Evolutionary conservation across 2,888 invertebrate genomes (phyloP).

Genomic region (Agrochola litura): DNA sequence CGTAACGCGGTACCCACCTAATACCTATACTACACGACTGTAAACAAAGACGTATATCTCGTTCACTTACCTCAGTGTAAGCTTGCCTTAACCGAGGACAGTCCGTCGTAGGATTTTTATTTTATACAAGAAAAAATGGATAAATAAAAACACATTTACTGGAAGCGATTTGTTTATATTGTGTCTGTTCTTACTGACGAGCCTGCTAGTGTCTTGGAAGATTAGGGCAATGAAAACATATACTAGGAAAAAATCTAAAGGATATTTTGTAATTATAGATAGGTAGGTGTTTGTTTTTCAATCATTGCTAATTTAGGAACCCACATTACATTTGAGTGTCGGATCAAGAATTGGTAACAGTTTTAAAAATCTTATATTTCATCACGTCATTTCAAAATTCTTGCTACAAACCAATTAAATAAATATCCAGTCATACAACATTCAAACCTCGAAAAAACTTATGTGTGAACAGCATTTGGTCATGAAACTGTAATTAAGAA

Average conservation of each 20-base stretch:
- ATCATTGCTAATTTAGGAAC: not conserved
- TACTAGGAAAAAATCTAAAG: conserved; percentile 77
- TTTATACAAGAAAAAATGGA: conserved; percentile 44
- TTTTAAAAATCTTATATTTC: not conserved
- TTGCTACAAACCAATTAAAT: conserved; percentile 31
- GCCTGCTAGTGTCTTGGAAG: conserved; percentile 73
- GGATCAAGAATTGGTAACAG: not conserved
- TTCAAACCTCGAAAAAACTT: conserved; percentile 14
- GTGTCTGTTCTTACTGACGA: conserved; percentile 53
- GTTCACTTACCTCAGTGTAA: conserved; percentile 66
- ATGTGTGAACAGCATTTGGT: conserved; percentile 46
- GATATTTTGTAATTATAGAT: conserved; percentile 73
- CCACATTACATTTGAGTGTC: not conserved
- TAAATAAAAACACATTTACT: conserved; percentile 67
- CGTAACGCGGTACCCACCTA: conserved; percentile 52
- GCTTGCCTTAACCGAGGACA: conserved; percentile 60
- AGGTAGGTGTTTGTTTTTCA: conserved; percentile 72
- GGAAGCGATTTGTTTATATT: conserved; percentile 62
- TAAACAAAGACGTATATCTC: conserved; percentile 73
- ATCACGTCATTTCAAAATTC: conserved; percentile 9
- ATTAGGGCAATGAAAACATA: conserved; percentile 84
- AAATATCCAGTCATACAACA: conserved; percentile 35
- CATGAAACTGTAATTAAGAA: conserved; percentile 57
- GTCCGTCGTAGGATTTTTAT: conserved; percentile 61
- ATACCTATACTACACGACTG: conserved; percentile 48